phyloP scores from a whole-genome alignment of 2,888 invertebrate genomes.

The Lepeophtheirus nordmannii region DNA sequence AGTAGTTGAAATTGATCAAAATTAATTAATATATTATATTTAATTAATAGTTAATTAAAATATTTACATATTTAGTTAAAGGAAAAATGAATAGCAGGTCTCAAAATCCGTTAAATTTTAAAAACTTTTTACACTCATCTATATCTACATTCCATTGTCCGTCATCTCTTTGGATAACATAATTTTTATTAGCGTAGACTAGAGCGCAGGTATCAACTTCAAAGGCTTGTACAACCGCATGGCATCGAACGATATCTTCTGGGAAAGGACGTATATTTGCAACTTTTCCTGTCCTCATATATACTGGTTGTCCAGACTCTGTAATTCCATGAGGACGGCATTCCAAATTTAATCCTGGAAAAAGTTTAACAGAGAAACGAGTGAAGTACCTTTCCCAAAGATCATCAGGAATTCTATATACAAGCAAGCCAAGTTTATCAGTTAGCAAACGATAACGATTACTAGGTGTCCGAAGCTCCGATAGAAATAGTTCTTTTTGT shows the following conservation, averaged over 20 bases:
- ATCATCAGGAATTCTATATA: constrained; percentile 16
- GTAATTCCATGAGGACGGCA: constrained; percentile 11
- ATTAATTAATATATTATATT: too few species aligned
- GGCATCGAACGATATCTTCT: constrained; percentile 13
- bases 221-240: constrained; percentile 15
- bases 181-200: constrained; percentile 18
- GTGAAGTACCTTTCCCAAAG: constrained; percentile 17
- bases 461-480: background rate
- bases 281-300: constrained; percentile 19
- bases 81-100: background rate
- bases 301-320: background rate
- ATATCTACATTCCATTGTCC: constrained; percentile 12
- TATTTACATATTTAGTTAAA: too few species aligned
- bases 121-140: constrained; percentile 7
- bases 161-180: constrained; percentile 12
- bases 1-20: too few species aligned
- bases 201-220: background rate
- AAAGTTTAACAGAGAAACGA: constrained; percentile 4
- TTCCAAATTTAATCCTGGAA: constrained; percentile 5
- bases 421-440: constrained; percentile 1
- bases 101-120: constrained; percentile 10
- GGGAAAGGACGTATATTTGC: background rate
- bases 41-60: too few species aligned
- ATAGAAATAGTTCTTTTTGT: background rate
- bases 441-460: background rate